Conservation (phyloP, 1,140 invertebrate species). For the Drosophila sp. region DNA sequence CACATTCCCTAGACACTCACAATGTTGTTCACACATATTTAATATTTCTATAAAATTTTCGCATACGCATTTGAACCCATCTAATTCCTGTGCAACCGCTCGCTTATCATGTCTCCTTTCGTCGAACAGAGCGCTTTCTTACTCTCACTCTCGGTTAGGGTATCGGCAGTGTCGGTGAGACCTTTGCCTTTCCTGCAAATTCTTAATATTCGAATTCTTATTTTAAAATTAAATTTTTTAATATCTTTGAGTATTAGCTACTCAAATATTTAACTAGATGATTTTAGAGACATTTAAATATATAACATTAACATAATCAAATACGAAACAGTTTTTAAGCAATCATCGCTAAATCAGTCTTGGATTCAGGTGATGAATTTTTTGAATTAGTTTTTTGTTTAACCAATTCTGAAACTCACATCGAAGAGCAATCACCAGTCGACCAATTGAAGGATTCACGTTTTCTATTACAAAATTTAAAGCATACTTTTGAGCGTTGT, state of each 20-base stretch:
- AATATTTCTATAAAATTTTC: constrained; percentile 53
- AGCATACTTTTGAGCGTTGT: constrained; percentile 54
- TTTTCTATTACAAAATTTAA: constrained; percentile 55
- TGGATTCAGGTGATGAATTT: too few species aligned
- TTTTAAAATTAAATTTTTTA: too few species aligned
- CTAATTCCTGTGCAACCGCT: constrained; percentile 47
- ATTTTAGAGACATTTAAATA: too few species aligned
- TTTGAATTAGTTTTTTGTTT: too few species aligned
- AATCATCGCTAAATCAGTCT: too few species aligned
- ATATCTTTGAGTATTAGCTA: too few species aligned
- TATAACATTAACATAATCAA: too few species aligned
- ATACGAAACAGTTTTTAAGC: too few species aligned
- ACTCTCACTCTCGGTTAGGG: not conserved
- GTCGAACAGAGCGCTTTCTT: too few species aligned
- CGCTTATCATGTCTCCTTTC: constrained; percentile 16
- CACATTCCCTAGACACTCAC: too few species aligned
- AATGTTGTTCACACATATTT: constrained; percentile 45
- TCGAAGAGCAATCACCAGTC: constrained; percentile 1
- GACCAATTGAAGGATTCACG: not conserved
- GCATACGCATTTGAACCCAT: constrained; percentile 50
- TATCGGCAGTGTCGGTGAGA: not conserved
- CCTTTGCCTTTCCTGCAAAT: not conserved
- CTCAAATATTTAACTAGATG: too few species aligned
- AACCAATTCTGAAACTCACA: not conserved
- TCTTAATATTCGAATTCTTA: too few species aligned